Evolutionary conservation across 2,888 invertebrate genomes (phyloP), one percentile per base, ranked within the genome.

Genomic region (Uloborus plumipes): DNA sequence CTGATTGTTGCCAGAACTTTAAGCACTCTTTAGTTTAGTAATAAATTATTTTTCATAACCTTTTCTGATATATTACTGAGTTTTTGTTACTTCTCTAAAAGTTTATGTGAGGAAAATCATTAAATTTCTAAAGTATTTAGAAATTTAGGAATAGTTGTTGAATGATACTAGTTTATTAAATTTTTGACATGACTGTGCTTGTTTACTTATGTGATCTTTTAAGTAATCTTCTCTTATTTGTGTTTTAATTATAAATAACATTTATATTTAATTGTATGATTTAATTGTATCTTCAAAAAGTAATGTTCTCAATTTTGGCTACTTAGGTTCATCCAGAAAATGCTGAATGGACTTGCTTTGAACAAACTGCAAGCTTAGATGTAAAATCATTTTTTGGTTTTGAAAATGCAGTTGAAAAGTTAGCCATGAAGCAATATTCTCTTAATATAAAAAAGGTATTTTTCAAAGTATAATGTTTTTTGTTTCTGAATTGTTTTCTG

Each of bases 351-450:
- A 98, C 98, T 1, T 97, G 97, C 88, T 98, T 98, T 90, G 97
- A 98, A 89, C 97, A 97, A 90, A 93, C 92, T 75, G 97, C 97
- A 26, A 93, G 93, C 86, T 91, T 98, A 81, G 97, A 97, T 89
- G 96, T 98, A 69, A 96, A 95, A 89, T 96, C 94, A 87, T 98
- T 98, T 90, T 97, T 97, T 90, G 97, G 97, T 0, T 94, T 98
- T 87, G 98, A 98, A 90, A 94, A 93, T 88, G 94, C 95, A 0
- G 96, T 97, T 88, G 98, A 98, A 90, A 98, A 97, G 89, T 92
- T 98, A 87, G 95, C 97, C 67, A 97, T 97, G 93, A 97, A 97
- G 88, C 97, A 98, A 88, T 98, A 98, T 88, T 94, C 96, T 6
- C 92, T 93, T 65, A 96, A 95, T 88, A 93, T 96, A 86, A 92